Percentiles rank a stretch among this genome's conserved stretches.
These are phyloP conservation scores for Mus minutoides DNA, from an alignment of 2,797 vertebrate genomes.

Conservation along the genomic window DNA sequence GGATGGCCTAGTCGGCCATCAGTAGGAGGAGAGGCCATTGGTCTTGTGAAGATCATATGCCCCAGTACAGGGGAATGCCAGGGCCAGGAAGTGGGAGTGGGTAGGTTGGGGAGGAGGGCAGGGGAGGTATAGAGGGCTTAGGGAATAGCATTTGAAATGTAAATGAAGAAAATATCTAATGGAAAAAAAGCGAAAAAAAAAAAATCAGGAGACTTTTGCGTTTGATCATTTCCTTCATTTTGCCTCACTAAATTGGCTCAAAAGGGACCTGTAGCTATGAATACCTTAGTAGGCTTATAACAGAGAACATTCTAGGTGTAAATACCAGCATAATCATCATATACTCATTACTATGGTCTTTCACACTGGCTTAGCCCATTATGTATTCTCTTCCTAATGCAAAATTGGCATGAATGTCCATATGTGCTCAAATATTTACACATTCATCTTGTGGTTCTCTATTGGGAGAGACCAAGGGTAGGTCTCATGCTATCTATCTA, in stretches of 20 bases:
- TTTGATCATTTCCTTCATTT: background rate
- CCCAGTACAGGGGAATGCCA: too few species aligned
- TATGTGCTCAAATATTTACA: background rate
- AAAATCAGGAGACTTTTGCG: background rate
- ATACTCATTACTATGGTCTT: background rate
- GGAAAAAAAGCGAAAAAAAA: too few species aligned
- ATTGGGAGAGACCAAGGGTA: background rate
- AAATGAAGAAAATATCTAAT: too few species aligned
- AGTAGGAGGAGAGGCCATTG: too few species aligned
- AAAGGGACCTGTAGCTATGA: background rate
- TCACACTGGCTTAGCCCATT: background rate
- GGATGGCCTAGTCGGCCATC: too few species aligned
- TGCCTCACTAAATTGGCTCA: background rate
- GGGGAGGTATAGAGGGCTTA: too few species aligned
- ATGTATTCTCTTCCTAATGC: background rate
- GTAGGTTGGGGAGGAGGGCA: too few species aligned
- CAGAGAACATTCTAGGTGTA: background rate
- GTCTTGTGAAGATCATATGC: too few species aligned
- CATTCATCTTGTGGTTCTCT: background rate
- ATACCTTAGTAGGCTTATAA: background rate
- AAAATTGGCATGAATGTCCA: background rate
- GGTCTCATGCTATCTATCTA: background rate
- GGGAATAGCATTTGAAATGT: too few species aligned
- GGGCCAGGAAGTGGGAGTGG: too few species aligned
- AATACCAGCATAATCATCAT: background rate